Evolutionary conservation across 2,113 vertebrate species (phyloP), one percentile per base, ranked within the genome.

Genomic region (Prolemur simus): DNA sequence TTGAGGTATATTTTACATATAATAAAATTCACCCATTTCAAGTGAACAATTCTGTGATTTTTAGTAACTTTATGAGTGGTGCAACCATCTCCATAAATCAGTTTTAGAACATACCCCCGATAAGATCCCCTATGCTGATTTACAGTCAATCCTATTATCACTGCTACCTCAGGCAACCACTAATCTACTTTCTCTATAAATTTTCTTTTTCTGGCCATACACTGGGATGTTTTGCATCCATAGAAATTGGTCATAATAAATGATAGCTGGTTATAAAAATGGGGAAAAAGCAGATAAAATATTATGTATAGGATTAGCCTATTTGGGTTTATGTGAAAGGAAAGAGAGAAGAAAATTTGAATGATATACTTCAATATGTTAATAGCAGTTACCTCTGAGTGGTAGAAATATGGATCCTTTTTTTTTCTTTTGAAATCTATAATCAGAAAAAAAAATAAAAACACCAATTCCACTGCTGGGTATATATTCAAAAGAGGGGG

Each of bases 371-470:
- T 39, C 23, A 90, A 74, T 68, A 82, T 83, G 20, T 74, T 73
- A 66, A 34, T 21, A 39, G 42, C 54, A 17, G 23, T 88, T 84
- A 56, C 18, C 8, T 37, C 12, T 80, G 64, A 78, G 27, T n/a
- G 17, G 20, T 82, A 60, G 47, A 91, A 68, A 87, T 90, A 63
- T 78, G 54, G 68, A 3, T 58, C 64, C 54, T 56, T 56, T 89
- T 76, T 76, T 90, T 69, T 88, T 12, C 32, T 94, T 56, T 96
- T 87, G 29, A 96, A 89, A 90, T 60, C 21, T 94, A 73, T 60
- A 47, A 90, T 73, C 49, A 74, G 71, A 37, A 80, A 69, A 91
- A 68, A 29, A 42, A 23, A n/a, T 11, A 47, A 29, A 11, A 29
- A 29, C 25, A 63, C 25, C 58, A 13, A 63, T 63, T 63, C 25